A percentile compares a stretch with the other conserved stretches of the same genome.
Conservation (phyloP, 2,113 vertebrate species). For the Passer montanus region DNA sequence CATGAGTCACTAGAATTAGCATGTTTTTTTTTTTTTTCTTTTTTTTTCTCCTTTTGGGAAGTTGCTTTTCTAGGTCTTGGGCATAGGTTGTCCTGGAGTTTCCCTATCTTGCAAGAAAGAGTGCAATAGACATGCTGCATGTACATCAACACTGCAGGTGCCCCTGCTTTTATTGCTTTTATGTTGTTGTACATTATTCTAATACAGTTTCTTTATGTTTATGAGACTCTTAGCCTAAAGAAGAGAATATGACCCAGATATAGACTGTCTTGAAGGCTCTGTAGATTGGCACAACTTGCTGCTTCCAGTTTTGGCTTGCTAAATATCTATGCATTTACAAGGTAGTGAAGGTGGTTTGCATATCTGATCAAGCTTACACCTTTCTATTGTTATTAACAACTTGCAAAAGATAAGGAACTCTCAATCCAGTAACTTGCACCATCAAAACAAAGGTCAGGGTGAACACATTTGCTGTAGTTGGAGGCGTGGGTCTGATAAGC, state of each 20-base stretch:
- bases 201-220: neutral
- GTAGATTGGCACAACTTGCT: neutral
- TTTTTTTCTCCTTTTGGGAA: neutral
- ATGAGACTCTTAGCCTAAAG: neutral
- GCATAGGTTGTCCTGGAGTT: neutral
- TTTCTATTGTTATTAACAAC: neutral
- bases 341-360: neutral
- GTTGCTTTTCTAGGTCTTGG: neutral
- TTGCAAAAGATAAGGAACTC: neutral
- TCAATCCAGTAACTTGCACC: neutral
- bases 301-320: neutral
- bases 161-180: neutral
- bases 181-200: neutral
- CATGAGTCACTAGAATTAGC: neutral
- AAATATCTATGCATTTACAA: neutral
- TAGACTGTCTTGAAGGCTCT: neutral
- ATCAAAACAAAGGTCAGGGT: neutral
- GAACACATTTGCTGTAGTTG: neutral
- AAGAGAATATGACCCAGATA: neutral
- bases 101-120: neutral
- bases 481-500: neutral
- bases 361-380: neutral
- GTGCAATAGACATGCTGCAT: neutral
- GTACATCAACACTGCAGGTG: accelerated
- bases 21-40: neutral